These are phyloP conservation scores for Apotomis capreana DNA, from an alignment of 2,888 invertebrate species.

Conservation along the genomic window DNA sequence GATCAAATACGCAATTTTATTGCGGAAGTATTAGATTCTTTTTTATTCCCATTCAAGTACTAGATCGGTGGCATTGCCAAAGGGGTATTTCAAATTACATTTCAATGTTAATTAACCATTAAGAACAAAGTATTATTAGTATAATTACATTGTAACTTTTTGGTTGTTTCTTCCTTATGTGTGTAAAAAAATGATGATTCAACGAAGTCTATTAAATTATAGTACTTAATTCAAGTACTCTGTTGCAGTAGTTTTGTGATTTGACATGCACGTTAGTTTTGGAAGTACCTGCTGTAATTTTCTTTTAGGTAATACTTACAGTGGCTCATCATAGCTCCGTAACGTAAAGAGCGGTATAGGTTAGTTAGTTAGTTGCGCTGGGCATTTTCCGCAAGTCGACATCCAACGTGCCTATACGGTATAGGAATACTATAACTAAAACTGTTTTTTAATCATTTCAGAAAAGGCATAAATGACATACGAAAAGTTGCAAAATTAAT, in stretches of 20 bases:
- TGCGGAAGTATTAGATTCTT: constrained; percentile 14
- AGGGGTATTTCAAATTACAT: constrained; percentile 20
- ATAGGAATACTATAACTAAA: no score
- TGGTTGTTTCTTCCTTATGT: constrained; percentile 30
- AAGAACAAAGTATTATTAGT: constrained; percentile 25
- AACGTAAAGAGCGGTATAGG: no score
- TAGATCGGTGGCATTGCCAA: constrained; percentile 18
- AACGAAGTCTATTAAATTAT: constrained; percentile 25
- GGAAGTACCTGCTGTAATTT: neutral
- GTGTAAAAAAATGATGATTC: constrained; percentile 34
- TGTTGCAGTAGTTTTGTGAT: constrained; percentile 14
- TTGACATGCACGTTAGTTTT: constrained; percentile 15
- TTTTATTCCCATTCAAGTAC: constrained; percentile 10
- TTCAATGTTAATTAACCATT: constrained; percentile 33
- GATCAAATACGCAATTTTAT: neutral
- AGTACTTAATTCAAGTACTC: neutral
- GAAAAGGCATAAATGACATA: no score
- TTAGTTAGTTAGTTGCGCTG: no score
- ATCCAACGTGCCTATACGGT: no score
- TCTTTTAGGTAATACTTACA: neutral
- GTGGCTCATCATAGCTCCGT: neutral
- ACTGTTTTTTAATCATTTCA: no score
- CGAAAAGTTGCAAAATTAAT: no score
- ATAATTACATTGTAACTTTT: constrained; percentile 34
- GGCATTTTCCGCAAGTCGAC: no score